Percentiles rank a stretch among this genome's conserved stretches.
Evolutionary conservation across 2,113 vertebrate genomes (phyloP).

Genomic region (Alligator sinensis): DNA sequence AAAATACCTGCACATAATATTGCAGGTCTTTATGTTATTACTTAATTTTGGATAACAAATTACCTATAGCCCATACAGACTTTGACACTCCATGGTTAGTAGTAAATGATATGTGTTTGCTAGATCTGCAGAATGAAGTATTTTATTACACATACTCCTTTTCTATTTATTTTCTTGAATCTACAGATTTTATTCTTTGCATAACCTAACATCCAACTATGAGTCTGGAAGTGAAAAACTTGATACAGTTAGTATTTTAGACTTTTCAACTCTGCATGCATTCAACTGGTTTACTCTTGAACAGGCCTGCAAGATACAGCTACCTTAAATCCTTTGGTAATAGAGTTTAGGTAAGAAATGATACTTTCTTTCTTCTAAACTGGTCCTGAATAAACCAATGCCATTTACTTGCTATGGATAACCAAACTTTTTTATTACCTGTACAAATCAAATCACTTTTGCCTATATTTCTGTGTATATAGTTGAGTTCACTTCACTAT

Average conservation of each 20-base stretch:
- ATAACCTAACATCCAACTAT: not conserved
- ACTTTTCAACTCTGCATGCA: not conserved
- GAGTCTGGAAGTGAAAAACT: not conserved
- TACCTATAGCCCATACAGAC: not conserved
- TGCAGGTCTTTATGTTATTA: not conserved
- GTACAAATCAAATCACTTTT: constrained; percentile 12
- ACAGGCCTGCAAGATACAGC: not conserved
- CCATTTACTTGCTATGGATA: not conserved
- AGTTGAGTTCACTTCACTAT: not conserved
- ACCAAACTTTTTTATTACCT: not conserved
- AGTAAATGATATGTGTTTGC: not conserved
- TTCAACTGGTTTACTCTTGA: not conserved
- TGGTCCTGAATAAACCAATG: not conserved
- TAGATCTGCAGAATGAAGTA: not conserved
- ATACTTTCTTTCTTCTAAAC: not conserved
- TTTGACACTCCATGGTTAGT: not conserved
- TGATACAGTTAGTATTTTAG: not conserved
- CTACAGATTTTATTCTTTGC: not conserved
- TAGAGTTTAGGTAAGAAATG: not conserved
- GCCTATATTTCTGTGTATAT: not conserved
- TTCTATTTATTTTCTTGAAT: not conserved
- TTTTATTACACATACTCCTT: not conserved
- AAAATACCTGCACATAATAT: not conserved
- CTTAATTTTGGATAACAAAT: not conserved
- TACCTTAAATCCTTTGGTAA: constrained; percentile 5